phyloP scores from a whole-genome alignment of 1,140 invertebrate species.

The Notospermus geniculatus region DNA sequence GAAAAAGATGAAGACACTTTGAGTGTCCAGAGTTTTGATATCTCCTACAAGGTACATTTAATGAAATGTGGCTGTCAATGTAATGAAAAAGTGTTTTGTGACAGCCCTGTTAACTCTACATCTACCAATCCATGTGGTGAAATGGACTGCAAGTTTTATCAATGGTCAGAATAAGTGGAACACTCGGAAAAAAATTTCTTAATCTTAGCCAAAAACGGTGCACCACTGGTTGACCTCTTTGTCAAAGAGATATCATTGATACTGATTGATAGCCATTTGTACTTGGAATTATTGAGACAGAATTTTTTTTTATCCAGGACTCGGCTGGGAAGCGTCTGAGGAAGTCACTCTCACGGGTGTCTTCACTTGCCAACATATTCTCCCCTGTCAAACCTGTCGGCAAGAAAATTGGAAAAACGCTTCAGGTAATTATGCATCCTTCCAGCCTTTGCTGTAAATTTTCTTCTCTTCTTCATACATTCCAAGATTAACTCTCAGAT shows the following conservation, averaged over 20 bases:
- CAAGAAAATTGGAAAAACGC: conserved; percentile 26
- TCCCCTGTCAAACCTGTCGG: conserved; percentile 29
- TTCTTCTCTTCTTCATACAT: neutral
- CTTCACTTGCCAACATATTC: conserved; percentile 36
- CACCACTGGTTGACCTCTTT: too few relatives aligned
- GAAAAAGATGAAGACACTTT: conserved; percentile 26
- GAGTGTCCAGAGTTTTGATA: conserved; percentile 30
- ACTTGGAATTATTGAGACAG: too few relatives aligned
- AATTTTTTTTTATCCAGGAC: conserved; percentile 3
- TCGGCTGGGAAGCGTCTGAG: conserved; percentile 27
- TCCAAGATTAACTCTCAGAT: neutral
- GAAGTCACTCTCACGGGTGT: conserved; percentile 30
- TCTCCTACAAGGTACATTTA: conserved; percentile 10
- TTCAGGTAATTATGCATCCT: conserved; percentile 28
- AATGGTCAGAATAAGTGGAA: neutral
- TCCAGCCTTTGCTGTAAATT: neutral
- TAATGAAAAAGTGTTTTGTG: neutral
- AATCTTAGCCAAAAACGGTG: too few relatives aligned
- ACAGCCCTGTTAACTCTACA: neutral
- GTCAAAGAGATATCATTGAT: too few relatives aligned
- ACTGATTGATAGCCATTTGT: too few relatives aligned
- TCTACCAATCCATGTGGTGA: neutral
- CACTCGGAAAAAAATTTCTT: neutral
- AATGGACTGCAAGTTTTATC: neutral
- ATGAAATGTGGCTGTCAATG: neutral